Evolutionary conservation across 2,888 invertebrate genomes (phyloP).

Genomic region (Caprella mutica): DNA sequence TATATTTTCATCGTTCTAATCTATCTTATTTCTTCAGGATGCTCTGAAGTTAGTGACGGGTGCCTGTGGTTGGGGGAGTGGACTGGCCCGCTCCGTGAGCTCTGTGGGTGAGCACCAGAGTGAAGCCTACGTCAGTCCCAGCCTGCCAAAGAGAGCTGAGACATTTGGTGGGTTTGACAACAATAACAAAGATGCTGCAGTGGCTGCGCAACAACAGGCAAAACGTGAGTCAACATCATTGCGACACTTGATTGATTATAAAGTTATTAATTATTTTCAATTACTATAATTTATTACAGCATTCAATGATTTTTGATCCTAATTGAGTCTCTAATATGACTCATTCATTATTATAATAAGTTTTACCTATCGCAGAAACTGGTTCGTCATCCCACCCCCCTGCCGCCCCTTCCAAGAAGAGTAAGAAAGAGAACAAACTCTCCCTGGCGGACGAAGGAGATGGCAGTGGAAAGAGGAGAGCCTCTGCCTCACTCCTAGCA

Average conservation of each 20-base stretch:
- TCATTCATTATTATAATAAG: no score
- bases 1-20: neutral
- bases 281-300: no score
- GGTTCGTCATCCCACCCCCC: neutral
- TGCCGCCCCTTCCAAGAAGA: conserved; percentile 22
- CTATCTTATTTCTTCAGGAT: conserved; percentile 13
- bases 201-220: conserved; percentile 18
- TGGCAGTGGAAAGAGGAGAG: conserved; percentile 24
- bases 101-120: conserved; percentile 88
- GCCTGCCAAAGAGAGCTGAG: conserved; percentile 81
- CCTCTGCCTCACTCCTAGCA: conserved; percentile 22
- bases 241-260: no score
- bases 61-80: conserved; percentile 48
- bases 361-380: neutral
- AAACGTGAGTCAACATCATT: conserved; percentile 15
- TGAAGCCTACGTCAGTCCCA: conserved; percentile 69
- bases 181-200: conserved; percentile 36
- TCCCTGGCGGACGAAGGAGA: conserved; percentile 25
- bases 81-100: conserved; percentile 77
- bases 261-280: no score
- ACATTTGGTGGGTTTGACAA: conserved; percentile 90
- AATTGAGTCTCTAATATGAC: no score
- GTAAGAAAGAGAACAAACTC: conserved; percentile 28
- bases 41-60: conserved; percentile 29
- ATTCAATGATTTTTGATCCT: no score